A percentile compares a stretch with the other conserved stretches of the same genome.
These are phyloP conservation scores for Pelodiscus sinensis DNA, from an alignment of 2,113 vertebrate species.

Conservation along the genomic window DNA sequence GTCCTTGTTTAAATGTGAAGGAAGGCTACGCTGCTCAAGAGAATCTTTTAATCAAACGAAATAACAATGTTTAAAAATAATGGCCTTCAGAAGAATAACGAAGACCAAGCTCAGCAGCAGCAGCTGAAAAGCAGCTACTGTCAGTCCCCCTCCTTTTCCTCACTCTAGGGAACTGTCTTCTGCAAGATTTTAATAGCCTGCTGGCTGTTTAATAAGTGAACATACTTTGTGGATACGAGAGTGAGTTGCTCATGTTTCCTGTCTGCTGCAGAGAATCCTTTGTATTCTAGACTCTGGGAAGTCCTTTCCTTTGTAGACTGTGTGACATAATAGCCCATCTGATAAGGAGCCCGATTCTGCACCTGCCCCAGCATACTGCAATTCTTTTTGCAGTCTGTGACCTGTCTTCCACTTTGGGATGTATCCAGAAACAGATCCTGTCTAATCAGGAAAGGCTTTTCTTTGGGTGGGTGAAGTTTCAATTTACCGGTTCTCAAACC, in stretches of 20 bases:
- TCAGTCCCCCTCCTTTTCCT: accelerated
- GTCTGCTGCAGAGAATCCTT: not conserved
- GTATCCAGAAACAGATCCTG: not conserved
- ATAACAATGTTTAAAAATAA: not conserved
- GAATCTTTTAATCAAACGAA: not conserved
- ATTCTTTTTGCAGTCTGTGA: not conserved
- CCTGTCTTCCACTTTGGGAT: not conserved
- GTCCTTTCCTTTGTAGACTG: slow-evolving; percentile 36
- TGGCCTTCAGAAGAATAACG: not conserved
- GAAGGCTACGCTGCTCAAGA: accelerated
- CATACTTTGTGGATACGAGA: not conserved
- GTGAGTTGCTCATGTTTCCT: not conserved
- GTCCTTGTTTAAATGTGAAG: not conserved
- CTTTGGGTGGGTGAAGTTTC: not conserved
- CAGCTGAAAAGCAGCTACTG: not conserved
- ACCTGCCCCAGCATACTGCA: not conserved
- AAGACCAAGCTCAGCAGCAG: too few species aligned
- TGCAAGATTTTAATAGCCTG: not conserved
- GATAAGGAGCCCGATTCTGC: slow-evolving; percentile 6
- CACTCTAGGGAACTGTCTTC: not conserved
- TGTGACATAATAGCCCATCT: slow-evolving; percentile 18
- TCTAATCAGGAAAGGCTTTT: slow-evolving; percentile 10
- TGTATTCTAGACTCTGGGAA: not conserved
- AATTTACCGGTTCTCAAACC: not conserved
- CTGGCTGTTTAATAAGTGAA: not conserved